Base-by-base conservation (phyloP, 2,888 invertebrate species). In the Erannis defoliaria region DNA sequence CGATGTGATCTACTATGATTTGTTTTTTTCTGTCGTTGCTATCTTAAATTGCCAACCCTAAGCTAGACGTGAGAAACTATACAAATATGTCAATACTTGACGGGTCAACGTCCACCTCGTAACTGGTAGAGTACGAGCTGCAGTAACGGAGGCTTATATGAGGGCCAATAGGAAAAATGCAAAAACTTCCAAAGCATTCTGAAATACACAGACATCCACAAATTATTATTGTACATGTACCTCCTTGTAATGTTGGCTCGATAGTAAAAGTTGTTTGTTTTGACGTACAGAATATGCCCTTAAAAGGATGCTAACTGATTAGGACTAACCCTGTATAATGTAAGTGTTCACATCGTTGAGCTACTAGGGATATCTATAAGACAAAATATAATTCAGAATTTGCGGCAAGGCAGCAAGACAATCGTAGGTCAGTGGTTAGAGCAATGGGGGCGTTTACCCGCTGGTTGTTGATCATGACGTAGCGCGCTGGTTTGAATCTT, bases 71-170 rank as follows among this genome's bases (percentile, higher is more conserved):
- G 91, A 89, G 92, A 90, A 91, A 90, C 88, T 90, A 88, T 90
- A 90, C 89, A 87, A 89, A 93, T 89, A 91, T 91, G 92, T 93
- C 92, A 92, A 92, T 92, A 92, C 89, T 87, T 88, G 88, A 86
- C 84, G 86, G 92, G 91, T 93, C 92, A 92, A 90, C 82, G 92
- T 82, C 93, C 93, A 90, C 82, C 73, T 82, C 67, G 72, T 75
- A 83, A 87, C 89, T 85, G 86, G 89, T 88, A 86, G 73, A 80
- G 77, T 76, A 79, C 77, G 53, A 35, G 81, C 80, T 76, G 81
- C 81, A 83, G 82, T 87, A 88, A 87, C 86, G 84, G 86, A 70
- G 74, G 67, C 69, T 69, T 70, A 71, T 71, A 73, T 73, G 68
- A 67, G 62, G 62, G 67, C 64, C 43, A 10, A 26, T 26, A 4